Conservation (phyloP, 2,888 invertebrate genomes). For the Trichogramma evanescens region DNA sequence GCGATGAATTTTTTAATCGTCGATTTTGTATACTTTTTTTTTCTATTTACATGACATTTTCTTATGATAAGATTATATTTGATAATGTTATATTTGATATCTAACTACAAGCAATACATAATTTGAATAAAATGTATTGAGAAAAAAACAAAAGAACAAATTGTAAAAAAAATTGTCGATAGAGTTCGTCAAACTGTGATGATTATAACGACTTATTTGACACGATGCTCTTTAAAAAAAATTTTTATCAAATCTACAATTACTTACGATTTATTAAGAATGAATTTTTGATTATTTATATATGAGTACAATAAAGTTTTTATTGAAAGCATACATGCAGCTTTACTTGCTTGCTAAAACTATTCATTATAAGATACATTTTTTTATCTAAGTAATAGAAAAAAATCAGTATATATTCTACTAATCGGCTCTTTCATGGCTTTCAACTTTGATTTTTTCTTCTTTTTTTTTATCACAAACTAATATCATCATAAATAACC, state of each 20-base stretch:
- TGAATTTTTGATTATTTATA: slow-evolving; percentile 9
- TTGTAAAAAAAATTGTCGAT: slow-evolving; percentile 10
- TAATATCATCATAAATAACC: slow-evolving; percentile 5
- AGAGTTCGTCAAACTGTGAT: slow-evolving; percentile 19
- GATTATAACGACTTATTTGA: slow-evolving; percentile 18
- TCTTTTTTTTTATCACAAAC: not conserved
- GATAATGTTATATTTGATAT: slow-evolving; percentile 10
- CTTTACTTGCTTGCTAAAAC: too few relatives aligned
- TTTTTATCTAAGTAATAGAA: slow-evolving; percentile 3
- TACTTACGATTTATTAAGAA: slow-evolving; percentile 8
- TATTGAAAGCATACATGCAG: slow-evolving; percentile 3
- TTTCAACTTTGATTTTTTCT: not conserved
- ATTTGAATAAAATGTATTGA: slow-evolving; percentile 16
- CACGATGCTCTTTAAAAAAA: slow-evolving; percentile 17
- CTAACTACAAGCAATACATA: slow-evolving; percentile 5
- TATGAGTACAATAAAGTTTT: slow-evolving; percentile 9
- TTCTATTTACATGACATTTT: slow-evolving; percentile 22
- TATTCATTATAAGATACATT: not conserved
- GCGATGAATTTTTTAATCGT: slow-evolving; percentile 23
- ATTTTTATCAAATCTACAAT: slow-evolving; percentile 15
- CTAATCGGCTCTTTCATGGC: slow-evolving; percentile 30
- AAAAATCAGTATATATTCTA: not conserved
- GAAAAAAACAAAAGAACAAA: slow-evolving; percentile 7
- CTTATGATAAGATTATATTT: slow-evolving; percentile 9
- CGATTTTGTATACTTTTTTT: slow-evolving; percentile 26